Conservation (phyloP, 2,797 vertebrate species). For the Triplophysa bombifrons region DNA sequence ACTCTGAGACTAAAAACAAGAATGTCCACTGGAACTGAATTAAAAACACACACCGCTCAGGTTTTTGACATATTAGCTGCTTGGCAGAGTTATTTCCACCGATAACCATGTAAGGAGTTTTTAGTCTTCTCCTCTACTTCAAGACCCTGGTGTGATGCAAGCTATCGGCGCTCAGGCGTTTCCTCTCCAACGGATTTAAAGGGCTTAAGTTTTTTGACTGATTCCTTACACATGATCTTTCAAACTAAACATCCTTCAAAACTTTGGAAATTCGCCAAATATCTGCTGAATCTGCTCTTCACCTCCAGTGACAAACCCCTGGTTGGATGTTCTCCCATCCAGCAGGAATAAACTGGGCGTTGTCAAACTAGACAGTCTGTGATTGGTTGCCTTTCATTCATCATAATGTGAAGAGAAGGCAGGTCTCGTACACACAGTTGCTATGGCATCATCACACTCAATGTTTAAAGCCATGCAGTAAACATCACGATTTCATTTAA, state of each 20-base stretch:
- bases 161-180: neutral
- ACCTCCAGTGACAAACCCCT: neutral
- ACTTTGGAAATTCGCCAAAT: constrained; percentile 7
- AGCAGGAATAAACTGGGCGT: neutral
- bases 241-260: neutral
- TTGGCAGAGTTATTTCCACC: constrained; percentile 18
- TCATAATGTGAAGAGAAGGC: constrained; percentile 1
- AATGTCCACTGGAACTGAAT: constrained; percentile 52
- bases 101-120: constrained; percentile 61
- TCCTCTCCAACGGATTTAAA: constrained; percentile 1
- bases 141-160: constrained; percentile 2
- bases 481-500: neutral
- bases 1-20: constrained; percentile 45
- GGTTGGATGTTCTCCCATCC: constrained; percentile 29
- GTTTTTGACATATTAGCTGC: constrained; percentile 43
- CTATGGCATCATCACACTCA: constrained; percentile 32
- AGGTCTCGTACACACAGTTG: constrained; percentile 34
- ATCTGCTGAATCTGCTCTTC: constrained; percentile 11
- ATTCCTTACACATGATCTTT: neutral
- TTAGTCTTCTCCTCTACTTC: constrained; percentile 33
- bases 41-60: constrained; percentile 44
- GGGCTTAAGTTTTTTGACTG: neutral
- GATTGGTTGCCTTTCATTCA: constrained; percentile 33
- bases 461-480: constrained; percentile 25
- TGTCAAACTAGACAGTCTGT: neutral